These are phyloP conservation scores for Sesamia nonagrioides DNA, from an alignment of 1,140 invertebrate genomes.

Conservation along the genomic window DNA sequence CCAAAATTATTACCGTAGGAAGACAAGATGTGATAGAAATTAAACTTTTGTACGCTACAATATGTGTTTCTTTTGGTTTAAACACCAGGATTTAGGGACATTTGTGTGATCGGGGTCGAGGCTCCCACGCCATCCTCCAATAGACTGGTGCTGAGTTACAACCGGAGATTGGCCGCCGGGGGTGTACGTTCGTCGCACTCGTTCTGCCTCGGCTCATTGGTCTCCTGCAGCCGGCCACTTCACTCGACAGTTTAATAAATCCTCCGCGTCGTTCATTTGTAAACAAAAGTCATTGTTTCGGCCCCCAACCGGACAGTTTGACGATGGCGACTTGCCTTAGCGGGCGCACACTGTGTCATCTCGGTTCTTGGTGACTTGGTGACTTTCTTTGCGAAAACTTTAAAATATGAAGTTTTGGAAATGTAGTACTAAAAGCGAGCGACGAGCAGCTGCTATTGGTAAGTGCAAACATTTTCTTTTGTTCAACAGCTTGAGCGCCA, in stretches of 20 bases:
- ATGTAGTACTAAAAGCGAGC: slow-evolving; percentile 69
- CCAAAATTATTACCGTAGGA: slow-evolving; percentile 82
- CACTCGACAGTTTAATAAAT: slow-evolving; percentile 78
- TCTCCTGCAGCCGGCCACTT: slow-evolving; percentile 63
- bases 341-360: slow-evolving; percentile 72
- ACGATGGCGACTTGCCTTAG: slow-evolving; percentile 75
- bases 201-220: slow-evolving; percentile 69
- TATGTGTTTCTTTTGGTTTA: slow-evolving; percentile 54
- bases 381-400: slow-evolving; percentile 54
- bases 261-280: slow-evolving; percentile 78
- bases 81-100: slow-evolving; percentile 53
- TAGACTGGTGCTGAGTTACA: slow-evolving; percentile 59
- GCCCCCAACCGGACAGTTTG: slow-evolving; percentile 77
- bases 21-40: slow-evolving; percentile 85
- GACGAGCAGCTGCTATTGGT: slow-evolving; percentile 62
- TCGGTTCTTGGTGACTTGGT: slow-evolving; percentile 62
- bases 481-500: neutral
- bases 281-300: slow-evolving; percentile 87
- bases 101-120: slow-evolving; percentile 65
- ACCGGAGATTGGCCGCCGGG: slow-evolving; percentile 72
- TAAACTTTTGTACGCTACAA: slow-evolving; percentile 84
- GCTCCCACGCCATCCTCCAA: slow-evolving; percentile 80
- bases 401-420: slow-evolving; percentile 82
- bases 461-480: slow-evolving; percentile 47
- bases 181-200: slow-evolving; percentile 72